Base-by-base conservation (phyloP, 2,797 vertebrate genomes). In the Xenentodon cancila region DNA sequence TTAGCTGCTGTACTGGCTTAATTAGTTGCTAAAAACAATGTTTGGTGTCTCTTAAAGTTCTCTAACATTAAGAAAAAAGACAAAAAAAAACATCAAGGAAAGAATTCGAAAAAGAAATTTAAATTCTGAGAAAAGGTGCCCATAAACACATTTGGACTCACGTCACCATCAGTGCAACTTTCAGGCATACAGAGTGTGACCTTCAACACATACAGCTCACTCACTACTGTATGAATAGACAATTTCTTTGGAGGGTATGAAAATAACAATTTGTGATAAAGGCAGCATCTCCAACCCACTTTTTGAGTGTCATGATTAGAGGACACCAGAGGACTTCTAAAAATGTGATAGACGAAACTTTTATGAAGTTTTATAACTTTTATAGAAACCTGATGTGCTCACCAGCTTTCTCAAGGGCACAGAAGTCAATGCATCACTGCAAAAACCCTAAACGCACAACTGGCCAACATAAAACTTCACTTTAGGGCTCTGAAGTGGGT, bases 371-470 rank as follows among this genome's bases (percentile, higher is more conserved):
- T 69, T 12, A 72, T 49, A 59, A 37, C 9, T 37, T 84, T 80
- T 68, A 82, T 62, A 59, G 65, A 55, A 70, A 48, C 48, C n/a
- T 51, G 17, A 58, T 64, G 65, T 57, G 53, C 63, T 69, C 81
- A 84, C 71, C 74, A 83, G 22, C 59, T 79, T 78, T 77, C 51
- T 73, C 57, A 79, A 81, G 80, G 80, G 47, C 72, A 44, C 63
- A 59, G 79, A 19, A 70, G 64, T 60, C 55, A 59, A 43, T 30
- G 13, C 37, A 30, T 49, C 9, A 22, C 34, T 53, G 48, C 7
- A 30, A 56, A 37, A 73, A 46, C 64, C 58, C 70, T 60, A 69
- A 74, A 81, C 57, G 51, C 47, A 69, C 27, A 19, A 25, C 37
- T 20, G 47, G 47, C 50, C 46, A 21, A 58, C 46, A 58, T 71